These are phyloP conservation scores for Periophthalmus magnuspinnatus DNA, from an alignment of 2,797 vertebrate species.

Conservation along the genomic window DNA sequence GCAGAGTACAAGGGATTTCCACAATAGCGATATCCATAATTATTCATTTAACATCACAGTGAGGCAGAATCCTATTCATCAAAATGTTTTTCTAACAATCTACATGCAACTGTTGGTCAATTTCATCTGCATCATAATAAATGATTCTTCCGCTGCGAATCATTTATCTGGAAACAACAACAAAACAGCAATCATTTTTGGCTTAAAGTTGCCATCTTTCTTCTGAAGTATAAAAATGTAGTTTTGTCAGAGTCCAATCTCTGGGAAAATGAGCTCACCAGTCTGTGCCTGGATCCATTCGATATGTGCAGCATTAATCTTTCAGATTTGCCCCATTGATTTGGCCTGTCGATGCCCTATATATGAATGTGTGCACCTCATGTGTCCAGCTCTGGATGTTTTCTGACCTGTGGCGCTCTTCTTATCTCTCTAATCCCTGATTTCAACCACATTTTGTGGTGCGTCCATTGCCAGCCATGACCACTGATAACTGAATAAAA, in stretches of 20 bases:
- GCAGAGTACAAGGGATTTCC: background rate
- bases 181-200: conserved; percentile 3
- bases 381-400: conserved; percentile 34
- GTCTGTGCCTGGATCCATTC: conserved; percentile 26
- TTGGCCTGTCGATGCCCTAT: conserved; percentile 56
- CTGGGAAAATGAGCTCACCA: conserved; percentile 40
- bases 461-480: conserved; percentile 50
- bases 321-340: conserved; percentile 53
- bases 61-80: background rate
- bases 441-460: conserved; percentile 62
- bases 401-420: conserved; percentile 32
- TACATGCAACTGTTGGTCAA: background rate
- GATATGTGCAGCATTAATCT: conserved; percentile 52
- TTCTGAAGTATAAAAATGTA: conserved; percentile 38
- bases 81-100: background rate
- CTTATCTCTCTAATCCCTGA: conserved; percentile 61
- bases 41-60: background rate
- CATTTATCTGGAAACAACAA: background rate
- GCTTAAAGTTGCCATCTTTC: conserved; percentile 14
- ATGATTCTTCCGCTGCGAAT: background rate
- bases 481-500: conserved; percentile 50
- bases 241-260: conserved; percentile 27
- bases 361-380: conserved; percentile 49
- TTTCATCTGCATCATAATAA: background rate
- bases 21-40: background rate